phyloP scores from a whole-genome alignment of 1,140 invertebrate genomes.

The Aporrectodea caliginosa region DNA sequence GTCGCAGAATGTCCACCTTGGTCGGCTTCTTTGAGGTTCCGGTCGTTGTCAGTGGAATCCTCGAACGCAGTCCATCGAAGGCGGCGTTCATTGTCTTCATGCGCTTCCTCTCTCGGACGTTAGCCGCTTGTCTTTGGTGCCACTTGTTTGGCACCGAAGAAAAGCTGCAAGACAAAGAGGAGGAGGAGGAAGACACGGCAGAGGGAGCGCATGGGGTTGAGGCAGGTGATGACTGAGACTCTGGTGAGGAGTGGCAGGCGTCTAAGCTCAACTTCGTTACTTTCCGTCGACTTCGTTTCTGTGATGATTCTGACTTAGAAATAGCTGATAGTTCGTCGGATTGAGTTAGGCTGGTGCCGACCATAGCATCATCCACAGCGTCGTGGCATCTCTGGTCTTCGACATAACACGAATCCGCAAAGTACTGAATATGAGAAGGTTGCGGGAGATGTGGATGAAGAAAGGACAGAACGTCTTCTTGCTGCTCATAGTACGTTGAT shows the following conservation, averaged over 20 bases:
- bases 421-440: no score
- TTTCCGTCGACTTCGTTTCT: no score
- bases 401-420: no score
- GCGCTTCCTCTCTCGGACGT: conserved; percentile 49
- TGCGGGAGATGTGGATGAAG: no score
- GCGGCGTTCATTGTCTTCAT: conserved; percentile 57
- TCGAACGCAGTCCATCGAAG: conserved; percentile 49
- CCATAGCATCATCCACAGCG: neutral
- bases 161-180: neutral
- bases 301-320: no score
- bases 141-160: conserved; percentile 11
- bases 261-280: no score
- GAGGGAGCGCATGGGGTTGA: neutral
- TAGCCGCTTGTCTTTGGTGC: conserved; percentile 51
- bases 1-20: conserved; percentile 78
- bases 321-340: neutral
- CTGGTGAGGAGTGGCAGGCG: neutral
- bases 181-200: neutral
- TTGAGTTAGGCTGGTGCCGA: neutral
- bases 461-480: no score
- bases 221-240: neutral
- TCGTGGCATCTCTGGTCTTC: no score
- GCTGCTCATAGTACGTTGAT: no score
- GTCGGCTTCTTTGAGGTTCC: conserved; percentile 64
- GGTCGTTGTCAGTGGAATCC: conserved; percentile 39